A percentile compares a stretch with the other conserved stretches of the same genome.
Evolutionary conservation across 2,888 invertebrate genomes (phyloP).

Genomic region (Ichneumoninae sp.): DNA sequence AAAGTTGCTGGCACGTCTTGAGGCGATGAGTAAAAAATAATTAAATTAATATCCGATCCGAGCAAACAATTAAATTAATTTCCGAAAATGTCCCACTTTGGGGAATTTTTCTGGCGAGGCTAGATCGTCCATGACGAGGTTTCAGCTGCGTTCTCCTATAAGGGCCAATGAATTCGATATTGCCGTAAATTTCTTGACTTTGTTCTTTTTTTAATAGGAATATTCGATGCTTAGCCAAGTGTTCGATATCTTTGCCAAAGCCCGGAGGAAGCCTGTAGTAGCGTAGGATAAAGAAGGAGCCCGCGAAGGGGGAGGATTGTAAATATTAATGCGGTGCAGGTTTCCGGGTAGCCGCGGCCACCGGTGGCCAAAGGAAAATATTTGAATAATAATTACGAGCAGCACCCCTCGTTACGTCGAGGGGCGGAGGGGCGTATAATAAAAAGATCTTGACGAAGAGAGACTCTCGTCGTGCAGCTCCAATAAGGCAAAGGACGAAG

Average conservation of each 20-base stretch:
- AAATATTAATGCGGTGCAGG: constrained; percentile 79
- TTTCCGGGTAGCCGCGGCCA: constrained; percentile 42
- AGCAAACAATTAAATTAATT: too few species aligned
- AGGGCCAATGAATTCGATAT: background rate
- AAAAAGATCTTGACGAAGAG: constrained; percentile 61
- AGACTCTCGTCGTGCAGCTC: constrained; percentile 67
- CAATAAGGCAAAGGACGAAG: constrained; percentile 60
- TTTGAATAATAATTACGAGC: constrained; percentile 82
- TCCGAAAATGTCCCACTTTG: too few species aligned
- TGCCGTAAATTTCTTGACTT: background rate
- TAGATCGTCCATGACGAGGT: background rate
- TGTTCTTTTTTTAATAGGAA: background rate
- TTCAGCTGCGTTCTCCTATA: background rate
- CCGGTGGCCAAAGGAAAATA: constrained; percentile 77
- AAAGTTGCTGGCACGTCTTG: too few species aligned
- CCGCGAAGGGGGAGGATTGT: constrained; percentile 72
- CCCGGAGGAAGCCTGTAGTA: background rate
- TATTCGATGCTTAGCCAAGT: background rate
- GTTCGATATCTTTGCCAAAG: constrained; percentile 40
- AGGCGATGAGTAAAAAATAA: too few species aligned
- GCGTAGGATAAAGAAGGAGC: constrained; percentile 39
- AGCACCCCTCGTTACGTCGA: constrained; percentile 72
- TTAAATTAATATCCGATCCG: too few species aligned
- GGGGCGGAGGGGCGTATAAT: constrained; percentile 60
- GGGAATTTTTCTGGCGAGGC: too few species aligned